Percentiles rank a stretch among this genome's conserved stretches.
Evolutionary conservation across 2,113 vertebrate genomes (phyloP).

Genomic region (Ailuropoda melanoleuca): DNA sequence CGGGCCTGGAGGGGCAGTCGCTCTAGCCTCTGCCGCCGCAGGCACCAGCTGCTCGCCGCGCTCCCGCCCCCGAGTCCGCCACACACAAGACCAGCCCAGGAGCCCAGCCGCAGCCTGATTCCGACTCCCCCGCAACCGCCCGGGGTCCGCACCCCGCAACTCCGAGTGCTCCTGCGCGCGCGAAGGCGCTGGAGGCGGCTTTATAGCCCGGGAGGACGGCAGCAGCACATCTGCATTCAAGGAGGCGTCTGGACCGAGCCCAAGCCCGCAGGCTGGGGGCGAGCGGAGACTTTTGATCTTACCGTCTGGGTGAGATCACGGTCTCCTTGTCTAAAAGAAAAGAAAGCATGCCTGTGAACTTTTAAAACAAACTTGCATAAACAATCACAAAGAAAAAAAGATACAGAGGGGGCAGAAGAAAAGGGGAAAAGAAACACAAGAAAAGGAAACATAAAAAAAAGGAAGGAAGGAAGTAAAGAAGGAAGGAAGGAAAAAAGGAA

Average conservation of each 20-base stretch:
- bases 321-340: conserved; percentile 66
- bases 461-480: neutral
- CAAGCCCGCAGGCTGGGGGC: conserved; percentile 80
- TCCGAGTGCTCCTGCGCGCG: conserved; percentile 72
- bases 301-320: conserved; percentile 85
- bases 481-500: neutral
- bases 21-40: conserved; percentile 27
- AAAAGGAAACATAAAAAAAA: neutral
- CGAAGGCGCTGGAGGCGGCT: conserved; percentile 75
- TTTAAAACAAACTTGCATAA: conserved; percentile 75
- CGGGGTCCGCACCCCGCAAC: conserved; percentile 78
- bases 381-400: conserved; percentile 20
- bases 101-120: neutral
- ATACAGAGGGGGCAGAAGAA: neutral
- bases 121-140: conserved; percentile 1
- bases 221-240: conserved; percentile 80
- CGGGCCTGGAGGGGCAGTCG: conserved; percentile 59
- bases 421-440: neutral
- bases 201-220: conserved; percentile 77
- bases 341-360: conserved; percentile 72
- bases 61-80: neutral
- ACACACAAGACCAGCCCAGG: neutral
- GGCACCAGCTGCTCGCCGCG: neutral
- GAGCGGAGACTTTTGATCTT: conserved; percentile 82
- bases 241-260: conserved; percentile 83